phyloP scores from a whole-genome alignment of 2,113 vertebrate species.

The Xiphophorus maculatus region DNA sequence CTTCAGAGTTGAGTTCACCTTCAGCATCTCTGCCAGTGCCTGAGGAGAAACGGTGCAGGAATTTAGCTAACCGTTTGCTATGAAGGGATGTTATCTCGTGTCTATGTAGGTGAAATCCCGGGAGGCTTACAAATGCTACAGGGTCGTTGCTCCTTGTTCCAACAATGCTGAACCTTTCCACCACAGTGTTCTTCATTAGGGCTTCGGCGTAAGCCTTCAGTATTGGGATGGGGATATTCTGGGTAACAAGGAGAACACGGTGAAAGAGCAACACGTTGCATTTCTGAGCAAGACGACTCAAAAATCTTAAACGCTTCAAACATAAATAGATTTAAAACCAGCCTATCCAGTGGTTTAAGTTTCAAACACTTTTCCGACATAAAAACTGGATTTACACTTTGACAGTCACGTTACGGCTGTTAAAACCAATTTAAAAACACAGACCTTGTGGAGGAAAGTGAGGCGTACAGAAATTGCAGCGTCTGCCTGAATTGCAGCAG shows the following conservation, averaged over 20 bases:
- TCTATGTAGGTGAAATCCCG: neutral
- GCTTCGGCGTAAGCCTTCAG: conserved; percentile 93
- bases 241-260: conserved; percentile 31
- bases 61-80: neutral
- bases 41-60: conserved; percentile 61
- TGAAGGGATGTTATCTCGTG: neutral
- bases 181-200: conserved; percentile 86
- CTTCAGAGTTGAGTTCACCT: conserved; percentile 89
- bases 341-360: neutral
- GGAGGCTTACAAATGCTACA: conserved; percentile 88
- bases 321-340: neutral
- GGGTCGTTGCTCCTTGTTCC: conserved; percentile 96
- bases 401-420: too few relatives aligned
- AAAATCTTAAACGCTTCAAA: neutral
- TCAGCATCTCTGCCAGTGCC: conserved; percentile 96
- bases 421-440: too few relatives aligned
- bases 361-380: neutral
- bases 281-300: neutral
- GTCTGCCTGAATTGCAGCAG: too few relatives aligned
- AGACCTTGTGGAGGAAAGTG: too few relatives aligned
- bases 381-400: neutral
- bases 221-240: conserved; percentile 94
- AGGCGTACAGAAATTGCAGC: too few relatives aligned
- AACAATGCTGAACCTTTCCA: conserved; percentile 95
- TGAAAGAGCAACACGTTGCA: neutral